Percentiles rank a stretch among this genome's conserved stretches.
These are phyloP conservation scores for Pangasianodon hypophthalmus DNA, from an alignment of 2,113 vertebrate genomes.

Conservation along the genomic window DNA sequence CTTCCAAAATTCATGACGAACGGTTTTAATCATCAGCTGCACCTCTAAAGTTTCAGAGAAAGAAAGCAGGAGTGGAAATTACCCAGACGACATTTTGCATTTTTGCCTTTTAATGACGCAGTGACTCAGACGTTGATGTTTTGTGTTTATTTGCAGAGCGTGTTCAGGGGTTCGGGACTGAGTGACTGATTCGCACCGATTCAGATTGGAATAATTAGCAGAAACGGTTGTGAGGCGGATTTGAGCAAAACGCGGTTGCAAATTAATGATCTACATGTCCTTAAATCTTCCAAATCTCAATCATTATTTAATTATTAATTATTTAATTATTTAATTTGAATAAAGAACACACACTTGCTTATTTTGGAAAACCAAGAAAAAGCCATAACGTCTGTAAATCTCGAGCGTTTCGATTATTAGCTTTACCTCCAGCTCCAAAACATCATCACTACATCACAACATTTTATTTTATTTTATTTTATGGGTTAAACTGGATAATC, in stretches of 20 bases:
- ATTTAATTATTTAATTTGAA: slow-evolving; percentile 11
- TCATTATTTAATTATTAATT: neutral
- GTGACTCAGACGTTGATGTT: neutral
- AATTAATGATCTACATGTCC: neutral
- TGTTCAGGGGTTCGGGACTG: neutral
- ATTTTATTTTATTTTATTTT: slow-evolving; percentile 43
- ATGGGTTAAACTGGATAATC: slow-evolving; percentile 58
- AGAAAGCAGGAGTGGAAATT: slow-evolving; percentile 25
- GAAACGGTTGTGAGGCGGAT: slow-evolving; percentile 54
- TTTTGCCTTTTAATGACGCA: neutral
- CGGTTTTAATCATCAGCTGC: slow-evolving; percentile 3
- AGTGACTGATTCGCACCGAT: slow-evolving; percentile 28
- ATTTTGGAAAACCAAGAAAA: neutral
- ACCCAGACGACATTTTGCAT: neutral
- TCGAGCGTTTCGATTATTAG: neutral
- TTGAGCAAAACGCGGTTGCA: slow-evolving; percentile 37
- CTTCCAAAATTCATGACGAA: neutral
- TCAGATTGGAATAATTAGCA: slow-evolving; percentile 59
- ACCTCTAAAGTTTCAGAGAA: slow-evolving; percentile 52
- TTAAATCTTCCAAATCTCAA: slow-evolving; percentile 43
- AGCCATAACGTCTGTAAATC: slow-evolving; percentile 16
- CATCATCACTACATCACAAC: neutral
- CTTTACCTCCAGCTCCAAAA: neutral
- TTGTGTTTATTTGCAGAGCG: neutral
- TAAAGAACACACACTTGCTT: neutral